A percentile compares a stretch with the other conserved stretches of the same genome.
Evolutionary conservation across 2,797 vertebrate species (phyloP).

Genomic region (Spinus pinus): DNA sequence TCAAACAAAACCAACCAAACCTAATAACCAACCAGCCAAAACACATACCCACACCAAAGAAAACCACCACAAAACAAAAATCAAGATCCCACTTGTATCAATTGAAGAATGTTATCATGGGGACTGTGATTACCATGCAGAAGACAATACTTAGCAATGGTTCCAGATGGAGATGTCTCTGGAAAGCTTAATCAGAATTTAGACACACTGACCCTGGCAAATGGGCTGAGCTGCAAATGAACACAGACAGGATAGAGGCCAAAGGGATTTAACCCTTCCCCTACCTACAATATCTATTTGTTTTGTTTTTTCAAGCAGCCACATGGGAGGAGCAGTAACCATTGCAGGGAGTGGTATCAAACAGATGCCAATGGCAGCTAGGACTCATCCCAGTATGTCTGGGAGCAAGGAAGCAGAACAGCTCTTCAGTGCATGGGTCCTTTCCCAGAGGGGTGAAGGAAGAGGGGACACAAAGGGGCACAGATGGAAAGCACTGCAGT

Average conservation of each 20-base stretch:
- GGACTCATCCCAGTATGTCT: neutral
- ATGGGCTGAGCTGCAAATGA: neutral
- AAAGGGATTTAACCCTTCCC: neutral
- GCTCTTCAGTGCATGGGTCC: neutral
- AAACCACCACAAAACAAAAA: neutral
- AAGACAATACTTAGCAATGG: neutral
- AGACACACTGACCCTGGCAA: neutral
- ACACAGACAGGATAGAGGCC: neutral
- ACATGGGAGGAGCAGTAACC: neutral
- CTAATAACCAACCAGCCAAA: neutral
- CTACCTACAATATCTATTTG: neutral
- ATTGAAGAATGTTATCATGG: neutral
- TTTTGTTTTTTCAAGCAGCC: neutral
- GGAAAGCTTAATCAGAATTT: neutral
- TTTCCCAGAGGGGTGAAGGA: neutral
- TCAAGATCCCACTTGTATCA: neutral
- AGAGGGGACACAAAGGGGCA: neutral
- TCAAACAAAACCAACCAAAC: neutral
- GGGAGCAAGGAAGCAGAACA: neutral
- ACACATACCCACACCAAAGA: neutral
- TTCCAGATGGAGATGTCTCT: neutral
- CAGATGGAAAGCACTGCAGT: neutral
- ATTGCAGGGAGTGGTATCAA: neutral
- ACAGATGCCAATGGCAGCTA: neutral
- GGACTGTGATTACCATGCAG: neutral